Conservation (phyloP, 2,113 vertebrate species). For the Cyanocitta stelleri region DNA sequence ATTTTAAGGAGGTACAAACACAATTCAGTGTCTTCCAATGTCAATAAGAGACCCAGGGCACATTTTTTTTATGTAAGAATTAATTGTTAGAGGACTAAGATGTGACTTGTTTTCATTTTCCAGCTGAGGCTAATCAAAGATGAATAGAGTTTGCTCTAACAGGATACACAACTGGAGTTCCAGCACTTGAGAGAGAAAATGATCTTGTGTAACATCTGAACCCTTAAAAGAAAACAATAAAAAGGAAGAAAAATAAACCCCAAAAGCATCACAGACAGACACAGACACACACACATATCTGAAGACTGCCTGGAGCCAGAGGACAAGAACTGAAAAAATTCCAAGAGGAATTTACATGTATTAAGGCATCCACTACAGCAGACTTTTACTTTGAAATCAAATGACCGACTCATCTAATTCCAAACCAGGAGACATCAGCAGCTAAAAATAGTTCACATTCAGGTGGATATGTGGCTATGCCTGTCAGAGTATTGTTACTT, state of each 20-base stretch:
- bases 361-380: background rate
- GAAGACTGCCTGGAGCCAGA: background rate
- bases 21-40: background rate
- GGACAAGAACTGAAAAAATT: background rate
- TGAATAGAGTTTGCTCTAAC: background rate
- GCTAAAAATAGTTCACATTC: slow-evolving; percentile 7
- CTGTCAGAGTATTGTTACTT: background rate
- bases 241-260: background rate
- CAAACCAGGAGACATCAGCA: background rate
- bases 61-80: background rate
- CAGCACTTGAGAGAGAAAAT: background rate
- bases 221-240: background rate
- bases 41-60: background rate
- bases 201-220: background rate
- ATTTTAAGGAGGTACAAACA: background rate
- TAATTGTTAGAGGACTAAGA: background rate
- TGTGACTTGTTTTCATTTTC: background rate
- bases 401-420: slow-evolving; percentile 19
- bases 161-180: background rate
- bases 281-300: background rate
- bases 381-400: slow-evolving; percentile 1
- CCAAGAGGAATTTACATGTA: background rate
- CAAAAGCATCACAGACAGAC: background rate
- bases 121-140: background rate
- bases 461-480: background rate